Evolutionary conservation across 2,888 invertebrate genomes (phyloP), one percentile per base, ranked within the genome.

Genomic region (Hypsopygia costalis): DNA sequence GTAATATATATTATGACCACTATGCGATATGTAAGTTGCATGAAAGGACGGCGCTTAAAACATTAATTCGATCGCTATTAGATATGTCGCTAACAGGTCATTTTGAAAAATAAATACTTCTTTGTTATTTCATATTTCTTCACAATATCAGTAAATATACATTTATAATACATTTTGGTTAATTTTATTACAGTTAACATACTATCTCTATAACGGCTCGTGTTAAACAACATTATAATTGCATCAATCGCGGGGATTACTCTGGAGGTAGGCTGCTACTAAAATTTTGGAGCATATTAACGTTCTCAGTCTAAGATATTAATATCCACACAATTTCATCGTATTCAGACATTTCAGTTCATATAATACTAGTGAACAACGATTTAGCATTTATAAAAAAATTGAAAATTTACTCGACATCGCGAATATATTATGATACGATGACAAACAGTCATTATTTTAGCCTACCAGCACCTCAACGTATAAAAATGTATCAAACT

Each of bases 1-100:
- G 4, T 16, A 16, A 16, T 16, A 16, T n/a, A 16, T 16, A 16
- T n/a, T 16, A 16, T n/a, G 25, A 25, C 48, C 46, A 59, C 64
- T 73, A 68, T 62, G 48, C 76, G 86, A 86, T 86, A 86, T 86
- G 87, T 81, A 53, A 55, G 69, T 78, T 75, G 73, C 72, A 55
- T 64, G 67, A 67, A 40, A 70, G 82, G 82, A 81, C 81, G 81
- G 82, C 73, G 69, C 61, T 71, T 65, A 53, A 68, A 69, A 66
- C 66, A 72, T 65, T 57, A 51, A 56, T 55, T 55, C 44, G 53
- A 46, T 52, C 52, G 50, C 42, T 51, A 50, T 51, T 44, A 59
- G 66, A 70, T 70, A 68, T 69, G 68, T 70, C 46, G 55, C 54
- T 52, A 47, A 58, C 46, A 43, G 48, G 43, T 38, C 8, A 47